Conservation (phyloP, 2,113 vertebrate genomes). For the Fulica atra region DNA sequence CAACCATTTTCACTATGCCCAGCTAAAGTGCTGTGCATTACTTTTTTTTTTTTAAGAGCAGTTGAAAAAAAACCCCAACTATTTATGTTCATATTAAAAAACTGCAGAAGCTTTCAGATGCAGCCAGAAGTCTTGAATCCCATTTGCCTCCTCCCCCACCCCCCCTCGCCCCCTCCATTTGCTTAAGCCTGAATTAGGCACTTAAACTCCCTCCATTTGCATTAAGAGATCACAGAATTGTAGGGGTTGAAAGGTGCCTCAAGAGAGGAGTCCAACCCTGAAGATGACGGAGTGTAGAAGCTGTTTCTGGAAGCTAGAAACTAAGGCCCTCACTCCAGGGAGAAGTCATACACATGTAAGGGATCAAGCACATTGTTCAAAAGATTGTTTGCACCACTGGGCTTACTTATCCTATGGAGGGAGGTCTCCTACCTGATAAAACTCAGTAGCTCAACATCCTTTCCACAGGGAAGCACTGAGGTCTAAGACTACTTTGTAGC, state of each 20-base stretch:
- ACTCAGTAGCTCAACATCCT: not conserved
- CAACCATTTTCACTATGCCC: not conserved
- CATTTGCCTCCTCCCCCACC: no score
- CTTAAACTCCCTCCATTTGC: no score
- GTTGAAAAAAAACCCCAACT: not conserved
- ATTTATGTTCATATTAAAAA: not conserved
- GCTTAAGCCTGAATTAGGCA: not conserved
- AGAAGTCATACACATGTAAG: rapidly evolving
- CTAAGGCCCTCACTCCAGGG: not conserved
- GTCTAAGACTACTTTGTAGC: not conserved
- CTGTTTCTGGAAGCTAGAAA: not conserved
- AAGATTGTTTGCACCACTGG: not conserved
- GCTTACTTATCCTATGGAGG: not conserved
- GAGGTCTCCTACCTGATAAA: not conserved
- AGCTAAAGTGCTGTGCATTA: not conserved
- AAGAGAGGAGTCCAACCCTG: not conserved
- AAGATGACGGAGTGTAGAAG: not conserved
- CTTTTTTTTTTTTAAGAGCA: not conserved
- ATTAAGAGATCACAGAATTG: no score
- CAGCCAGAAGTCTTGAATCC: not conserved
- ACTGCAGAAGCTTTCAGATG: not conserved
- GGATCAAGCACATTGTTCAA: not conserved
- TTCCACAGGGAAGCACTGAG: not conserved
- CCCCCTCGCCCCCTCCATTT: no score
- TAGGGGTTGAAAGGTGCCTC: no score